Evolutionary conservation across 1,140 invertebrate genomes (phyloP), one percentile per base, ranked within the genome.

Genomic region (Drosophila aff.): DNA sequence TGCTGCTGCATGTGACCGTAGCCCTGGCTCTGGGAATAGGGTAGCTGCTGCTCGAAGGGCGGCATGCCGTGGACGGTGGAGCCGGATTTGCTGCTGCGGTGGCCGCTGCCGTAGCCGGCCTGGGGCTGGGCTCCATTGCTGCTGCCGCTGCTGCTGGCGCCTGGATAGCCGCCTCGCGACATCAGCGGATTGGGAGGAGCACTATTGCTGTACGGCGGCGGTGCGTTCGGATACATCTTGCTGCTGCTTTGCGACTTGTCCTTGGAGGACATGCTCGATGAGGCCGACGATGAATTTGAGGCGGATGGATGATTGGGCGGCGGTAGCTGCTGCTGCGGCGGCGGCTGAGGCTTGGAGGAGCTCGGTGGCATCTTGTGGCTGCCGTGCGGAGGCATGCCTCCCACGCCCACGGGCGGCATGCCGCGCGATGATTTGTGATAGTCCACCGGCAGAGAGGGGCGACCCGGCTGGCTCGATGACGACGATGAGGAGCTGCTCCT

Each of bases 41-140:
- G 77, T 76, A 82, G 59, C 55, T 82, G 81, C 72, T 91, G 85
- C 68, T 90, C 85, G 26, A 74, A 90, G 15, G 71, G 75, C 75
- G 81, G 78, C 82, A 89, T 67, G 61, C 68, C 80, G 50, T 89
- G 85, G 85, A 89, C 85, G 85, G 85, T 90, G 71, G 84, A 71
- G 68, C 79, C 81, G 78, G 84, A 85, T 82, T 89, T 89, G 57
- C 73, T 89, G 57, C 73, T 90, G 59, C 85, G 85, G 68, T 90
- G 86, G 7, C 76, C 65, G 49, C 69, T 63, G 52, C 69, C 64
- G 53, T 85, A 90, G 40, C 75, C 68, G 53, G 63, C 38, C 2
- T 66, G 28, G 1, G 60, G 65, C 53, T 66, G 66, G 41, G 66
- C 55, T 31, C 75, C 79, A 49, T 57, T 57, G 36, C 36, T 57